Evolutionary conservation across 2,888 invertebrate species (phyloP).

Genomic region (Cenopis cana): DNA sequence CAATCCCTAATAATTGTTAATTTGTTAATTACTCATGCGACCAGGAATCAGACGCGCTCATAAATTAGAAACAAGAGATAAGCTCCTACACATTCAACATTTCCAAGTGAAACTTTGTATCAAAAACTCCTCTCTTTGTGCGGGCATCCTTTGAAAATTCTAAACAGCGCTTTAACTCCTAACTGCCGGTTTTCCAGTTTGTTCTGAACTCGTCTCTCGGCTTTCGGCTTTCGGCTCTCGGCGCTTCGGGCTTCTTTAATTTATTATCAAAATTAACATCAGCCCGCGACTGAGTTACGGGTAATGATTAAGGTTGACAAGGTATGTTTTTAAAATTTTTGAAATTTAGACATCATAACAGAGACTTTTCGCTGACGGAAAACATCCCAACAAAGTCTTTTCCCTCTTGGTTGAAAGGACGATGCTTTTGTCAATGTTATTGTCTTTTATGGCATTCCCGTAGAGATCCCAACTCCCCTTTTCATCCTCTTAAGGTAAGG

Average conservation of each 20-base stretch:
- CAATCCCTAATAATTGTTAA: slow-evolving; percentile 26
- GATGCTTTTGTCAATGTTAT: too few species aligned
- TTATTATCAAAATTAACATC: slow-evolving; percentile 74
- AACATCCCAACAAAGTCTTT: too few species aligned
- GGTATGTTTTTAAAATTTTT: slow-evolving; percentile 6
- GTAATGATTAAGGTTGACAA: slow-evolving; percentile 25
- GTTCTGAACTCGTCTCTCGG: slow-evolving; percentile 62
- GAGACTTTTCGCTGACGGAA: too few species aligned
- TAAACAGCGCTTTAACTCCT: slow-evolving; percentile 70
- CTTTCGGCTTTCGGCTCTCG: slow-evolving; percentile 34
- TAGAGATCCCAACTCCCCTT: too few species aligned
- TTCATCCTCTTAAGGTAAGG: too few species aligned
- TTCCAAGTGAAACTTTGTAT: slow-evolving; percentile 66
- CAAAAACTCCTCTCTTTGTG: slow-evolving; percentile 63
- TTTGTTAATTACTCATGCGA: slow-evolving; percentile 40
- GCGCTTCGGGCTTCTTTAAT: slow-evolving; percentile 69
- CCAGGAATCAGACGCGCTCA: slow-evolving; percentile 38
- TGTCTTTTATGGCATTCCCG: too few species aligned
- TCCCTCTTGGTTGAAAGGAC: too few species aligned
- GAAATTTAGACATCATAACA: too few species aligned
- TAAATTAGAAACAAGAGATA: slow-evolving; percentile 54
- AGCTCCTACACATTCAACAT: slow-evolving; percentile 60
- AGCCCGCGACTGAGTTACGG: slow-evolving; percentile 56
- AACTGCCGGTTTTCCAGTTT: slow-evolving; percentile 64
- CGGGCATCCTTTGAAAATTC: slow-evolving; percentile 76